These are phyloP conservation scores for Caenorhabditis sp. DNA, from an alignment of 2,888 invertebrate species.

Conservation along the genomic window DNA sequence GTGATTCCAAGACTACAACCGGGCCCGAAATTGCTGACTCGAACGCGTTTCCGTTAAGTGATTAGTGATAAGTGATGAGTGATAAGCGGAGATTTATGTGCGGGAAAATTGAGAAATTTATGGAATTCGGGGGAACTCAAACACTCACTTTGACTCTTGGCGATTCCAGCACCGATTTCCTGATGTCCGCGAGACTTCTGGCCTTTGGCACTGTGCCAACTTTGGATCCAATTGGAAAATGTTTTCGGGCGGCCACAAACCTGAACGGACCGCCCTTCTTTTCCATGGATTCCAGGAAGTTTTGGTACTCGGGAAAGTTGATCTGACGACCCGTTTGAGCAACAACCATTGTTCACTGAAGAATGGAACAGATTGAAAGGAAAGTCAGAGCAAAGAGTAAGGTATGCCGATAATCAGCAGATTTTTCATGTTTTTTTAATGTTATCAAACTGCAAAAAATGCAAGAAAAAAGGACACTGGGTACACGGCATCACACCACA, in stretches of 20 bases:
- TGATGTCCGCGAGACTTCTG: conserved; percentile 68
- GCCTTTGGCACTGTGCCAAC: conserved; percentile 51
- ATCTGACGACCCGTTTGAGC: conserved; percentile 62
- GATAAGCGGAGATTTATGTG: not conserved
- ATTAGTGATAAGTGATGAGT: not conserved
- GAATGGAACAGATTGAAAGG: too few species aligned
- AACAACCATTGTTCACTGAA: conserved; percentile 3
- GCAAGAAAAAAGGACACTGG: conserved; percentile 12
- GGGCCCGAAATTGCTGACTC: not conserved
- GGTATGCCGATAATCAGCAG: not conserved
- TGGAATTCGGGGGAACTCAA: not conserved
- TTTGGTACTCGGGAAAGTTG: conserved; percentile 65
- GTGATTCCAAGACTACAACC: conserved; percentile 17
- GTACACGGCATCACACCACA: conserved; percentile 53
- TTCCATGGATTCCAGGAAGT: conserved; percentile 59
- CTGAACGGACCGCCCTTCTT: conserved; percentile 61
- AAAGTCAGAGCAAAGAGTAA: not conserved
- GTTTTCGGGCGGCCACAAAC: conserved; percentile 54
- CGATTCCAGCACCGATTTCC: conserved; percentile 69
- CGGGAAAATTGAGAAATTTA: not conserved
- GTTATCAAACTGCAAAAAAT: conserved; percentile 7
- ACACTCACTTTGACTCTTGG: conserved; percentile 68
- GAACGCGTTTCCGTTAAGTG: not conserved
- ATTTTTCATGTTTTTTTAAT: too few species aligned
- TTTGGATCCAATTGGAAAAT: conserved; percentile 63